These are phyloP conservation scores for Troides aeacus DNA, from an alignment of 2,888 invertebrate species.

Conservation along the genomic window DNA sequence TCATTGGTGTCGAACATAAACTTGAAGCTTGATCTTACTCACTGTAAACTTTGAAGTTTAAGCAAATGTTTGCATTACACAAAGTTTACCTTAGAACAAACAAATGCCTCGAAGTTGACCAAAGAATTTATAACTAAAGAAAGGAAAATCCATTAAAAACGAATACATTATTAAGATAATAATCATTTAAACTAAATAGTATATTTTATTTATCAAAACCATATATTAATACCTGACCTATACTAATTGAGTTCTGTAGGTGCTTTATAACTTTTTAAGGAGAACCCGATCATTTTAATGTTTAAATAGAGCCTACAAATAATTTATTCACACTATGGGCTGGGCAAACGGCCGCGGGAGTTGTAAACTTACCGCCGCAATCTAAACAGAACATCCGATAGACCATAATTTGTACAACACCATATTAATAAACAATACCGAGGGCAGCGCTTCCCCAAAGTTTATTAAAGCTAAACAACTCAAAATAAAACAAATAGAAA, in stretches of 20 bases:
- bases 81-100: constrained; percentile 31
- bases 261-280: constrained; percentile 7
- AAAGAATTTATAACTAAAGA: constrained; percentile 48
- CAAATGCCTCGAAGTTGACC: constrained; percentile 38
- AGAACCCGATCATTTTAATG: constrained; percentile 49
- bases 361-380: constrained; percentile 61
- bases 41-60: constrained; percentile 1
- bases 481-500: constrained; percentile 27
- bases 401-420: constrained; percentile 57
- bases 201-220: background rate
- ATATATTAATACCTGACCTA: background rate
- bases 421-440: constrained; percentile 34
- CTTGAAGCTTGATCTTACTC: constrained; percentile 1
- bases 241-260: background rate
- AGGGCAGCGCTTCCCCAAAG: constrained; percentile 15
- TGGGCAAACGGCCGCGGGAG: constrained; percentile 53
- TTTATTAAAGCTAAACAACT: constrained; percentile 16
- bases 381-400: constrained; percentile 69
- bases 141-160: constrained; percentile 38
- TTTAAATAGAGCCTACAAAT: constrained; percentile 63
- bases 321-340: constrained; percentile 69
- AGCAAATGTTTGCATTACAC: constrained; percentile 20
- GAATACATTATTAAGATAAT: background rate
- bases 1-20: background rate
- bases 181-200: background rate